A percentile compares a stretch with the other conserved stretches of the same genome.
Conservation (phyloP, 35 echinoderm and acorn worm genomes). For the Ophiothrix spiculata region DNA sequence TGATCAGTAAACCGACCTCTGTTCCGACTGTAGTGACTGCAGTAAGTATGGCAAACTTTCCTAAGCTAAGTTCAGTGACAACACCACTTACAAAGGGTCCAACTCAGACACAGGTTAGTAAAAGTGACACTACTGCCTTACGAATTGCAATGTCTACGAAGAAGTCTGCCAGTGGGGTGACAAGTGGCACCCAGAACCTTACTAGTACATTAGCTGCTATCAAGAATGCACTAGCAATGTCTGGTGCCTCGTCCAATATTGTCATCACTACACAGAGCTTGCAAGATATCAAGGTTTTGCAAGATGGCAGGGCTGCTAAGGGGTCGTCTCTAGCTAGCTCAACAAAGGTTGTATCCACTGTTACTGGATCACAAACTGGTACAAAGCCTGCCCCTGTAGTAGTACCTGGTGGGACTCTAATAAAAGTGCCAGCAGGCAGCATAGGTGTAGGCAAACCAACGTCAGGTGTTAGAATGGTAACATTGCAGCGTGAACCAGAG, state of each 20-base stretch:
- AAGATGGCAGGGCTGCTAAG: no score
- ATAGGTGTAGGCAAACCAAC: neutral
- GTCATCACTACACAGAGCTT: neutral
- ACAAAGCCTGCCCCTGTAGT: neutral
- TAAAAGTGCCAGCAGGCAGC: neutral
- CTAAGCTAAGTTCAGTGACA: neutral
- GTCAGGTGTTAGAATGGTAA: neutral
- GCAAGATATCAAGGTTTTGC: no score
- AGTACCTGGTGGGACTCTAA: neutral
- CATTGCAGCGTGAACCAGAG: neutral
- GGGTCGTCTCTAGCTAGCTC: no score
- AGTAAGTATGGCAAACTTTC: neutral
- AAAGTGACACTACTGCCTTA: neutral
- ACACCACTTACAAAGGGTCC: neutral
- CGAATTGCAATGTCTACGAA: slow-evolving; percentile 3
- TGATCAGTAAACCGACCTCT: neutral
- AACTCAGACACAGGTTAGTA: neutral
- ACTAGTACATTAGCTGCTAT: neutral
- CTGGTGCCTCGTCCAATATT: neutral
- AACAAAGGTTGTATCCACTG: no score
- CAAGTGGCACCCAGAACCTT: neutral
- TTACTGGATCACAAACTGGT: neutral
- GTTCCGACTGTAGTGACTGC: neutral
- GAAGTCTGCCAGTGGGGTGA: neutral
- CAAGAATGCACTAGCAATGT: neutral